A percentile compares a stretch with the other conserved stretches of the same genome.
Evolutionary conservation across 2,888 invertebrate genomes (phyloP).

Genomic region (Eurois occulta): DNA sequence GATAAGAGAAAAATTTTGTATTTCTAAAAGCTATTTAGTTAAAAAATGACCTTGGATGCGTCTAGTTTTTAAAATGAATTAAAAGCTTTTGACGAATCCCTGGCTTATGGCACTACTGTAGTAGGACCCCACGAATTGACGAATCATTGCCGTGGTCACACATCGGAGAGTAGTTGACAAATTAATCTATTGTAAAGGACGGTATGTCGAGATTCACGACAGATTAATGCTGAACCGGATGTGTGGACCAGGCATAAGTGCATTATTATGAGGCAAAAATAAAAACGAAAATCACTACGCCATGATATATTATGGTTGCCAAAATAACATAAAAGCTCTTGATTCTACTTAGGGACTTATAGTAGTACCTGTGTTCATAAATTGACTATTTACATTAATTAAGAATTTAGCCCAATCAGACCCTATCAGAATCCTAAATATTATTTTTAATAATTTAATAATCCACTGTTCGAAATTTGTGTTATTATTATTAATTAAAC

Average conservation of each 20-base stretch:
- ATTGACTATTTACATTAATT: conserved; percentile 33
- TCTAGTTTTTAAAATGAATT: conserved; percentile 70
- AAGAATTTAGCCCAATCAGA: conserved; percentile 2
- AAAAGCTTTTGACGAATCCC: conserved; percentile 75
- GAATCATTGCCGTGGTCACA: conserved; percentile 53
- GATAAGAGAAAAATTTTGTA: conserved; percentile 56
- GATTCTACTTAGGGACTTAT: conserved; percentile 40
- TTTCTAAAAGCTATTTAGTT: conserved; percentile 79
- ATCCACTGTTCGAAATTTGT: conserved; percentile 53
- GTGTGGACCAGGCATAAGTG: conserved; percentile 72
- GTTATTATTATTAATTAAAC: conserved; percentile 45
- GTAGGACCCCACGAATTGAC: conserved; percentile 70
- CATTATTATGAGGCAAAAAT: conserved; percentile 84
- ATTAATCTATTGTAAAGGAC: conserved; percentile 30
- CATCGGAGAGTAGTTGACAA: conserved; percentile 29
- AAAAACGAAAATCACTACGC: conserved; percentile 67
- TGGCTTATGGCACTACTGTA: conserved; percentile 68
- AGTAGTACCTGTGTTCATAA: conserved; percentile 29
- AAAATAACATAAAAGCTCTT: conserved; percentile 68
- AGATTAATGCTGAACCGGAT: conserved; percentile 27
- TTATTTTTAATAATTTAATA: conserved; percentile 42
- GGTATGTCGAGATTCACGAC: conserved; percentile 17
- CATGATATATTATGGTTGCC: conserved; percentile 76
- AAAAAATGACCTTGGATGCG: conserved; percentile 65
- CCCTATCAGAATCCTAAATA: conserved; percentile 24